These are phyloP conservation scores for Magallana gigas DNA, from an alignment of 1,140 invertebrate species.

Conservation along the genomic window DNA sequence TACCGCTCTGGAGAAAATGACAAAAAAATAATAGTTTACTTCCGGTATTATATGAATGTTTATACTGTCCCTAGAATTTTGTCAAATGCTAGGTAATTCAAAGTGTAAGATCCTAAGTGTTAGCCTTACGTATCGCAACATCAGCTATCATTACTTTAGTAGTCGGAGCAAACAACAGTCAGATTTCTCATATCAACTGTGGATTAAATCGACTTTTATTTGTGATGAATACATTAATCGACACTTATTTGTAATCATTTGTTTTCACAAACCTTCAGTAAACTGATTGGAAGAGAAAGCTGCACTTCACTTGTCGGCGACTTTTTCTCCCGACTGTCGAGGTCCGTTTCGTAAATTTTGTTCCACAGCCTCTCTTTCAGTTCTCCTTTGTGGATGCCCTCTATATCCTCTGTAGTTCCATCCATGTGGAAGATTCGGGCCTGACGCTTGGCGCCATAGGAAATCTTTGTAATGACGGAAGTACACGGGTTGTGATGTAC, in stretches of 20 bases:
- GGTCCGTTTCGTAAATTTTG: constrained; percentile 58
- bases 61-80: too few species aligned
- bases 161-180: too few species aligned
- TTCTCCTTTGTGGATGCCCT: constrained; percentile 47
- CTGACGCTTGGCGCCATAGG: constrained; percentile 53
- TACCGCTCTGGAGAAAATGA: constrained; percentile 60
- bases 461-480: constrained; percentile 68
- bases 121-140: too few species aligned
- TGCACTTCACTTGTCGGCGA: constrained; percentile 64
- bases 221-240: too few species aligned
- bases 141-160: too few species aligned
- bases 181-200: too few species aligned
- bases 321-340: constrained; percentile 52
- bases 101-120: too few species aligned
- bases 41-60: too few species aligned
- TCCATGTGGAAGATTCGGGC: constrained; percentile 58
- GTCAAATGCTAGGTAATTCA: too few species aligned
- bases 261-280: constrained; percentile 62
- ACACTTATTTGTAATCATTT: too few species aligned
- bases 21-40: too few species aligned
- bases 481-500: constrained; percentile 69
- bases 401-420: constrained; percentile 32
- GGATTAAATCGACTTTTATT: too few species aligned
- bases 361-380: constrained; percentile 48
- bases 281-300: constrained; percentile 62